Evolutionary conservation across 2,113 vertebrate species (phyloP).

Genomic region (Psettodes erumei): DNA sequence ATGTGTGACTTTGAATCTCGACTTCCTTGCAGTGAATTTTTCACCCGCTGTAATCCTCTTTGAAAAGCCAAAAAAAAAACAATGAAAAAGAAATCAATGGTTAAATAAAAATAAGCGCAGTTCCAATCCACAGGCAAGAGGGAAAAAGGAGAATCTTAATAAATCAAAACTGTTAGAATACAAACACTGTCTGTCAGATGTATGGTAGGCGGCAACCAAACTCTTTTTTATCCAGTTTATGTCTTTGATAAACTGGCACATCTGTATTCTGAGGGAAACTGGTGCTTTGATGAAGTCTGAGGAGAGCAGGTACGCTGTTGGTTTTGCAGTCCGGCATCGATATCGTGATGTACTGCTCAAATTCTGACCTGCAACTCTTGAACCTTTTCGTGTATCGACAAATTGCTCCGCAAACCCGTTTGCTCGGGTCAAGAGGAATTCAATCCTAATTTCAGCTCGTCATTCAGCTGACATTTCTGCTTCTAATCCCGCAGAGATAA

Average conservation of each 20-base stretch:
- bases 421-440: background rate
- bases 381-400: background rate
- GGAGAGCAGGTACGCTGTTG: background rate
- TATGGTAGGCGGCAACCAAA: no score
- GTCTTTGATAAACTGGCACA: background rate
- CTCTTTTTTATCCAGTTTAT: background rate
- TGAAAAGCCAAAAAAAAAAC: background rate
- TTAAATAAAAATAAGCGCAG: background rate
- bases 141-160: background rate
- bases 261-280: background rate
- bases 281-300: background rate
- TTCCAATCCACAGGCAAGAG: background rate
- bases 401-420: conserved; percentile 1
- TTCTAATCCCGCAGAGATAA: conserved; percentile 13
- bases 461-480: conserved; percentile 19
- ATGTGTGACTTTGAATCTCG: conserved; percentile 25
- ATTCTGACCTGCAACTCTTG: conserved; percentile 11
- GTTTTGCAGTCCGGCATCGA: background rate
- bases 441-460: conserved; percentile 1
- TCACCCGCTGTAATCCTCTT: conserved; percentile 23
- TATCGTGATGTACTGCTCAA: background rate
- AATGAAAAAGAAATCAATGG: background rate
- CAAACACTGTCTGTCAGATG: background rate
- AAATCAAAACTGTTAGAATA: background rate
- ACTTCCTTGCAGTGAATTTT: conserved; percentile 8